A percentile compares a stretch with the other conserved stretches of the same genome.
phyloP scores from a whole-genome alignment of 2,113 vertebrate species.

The Pluvialis apricaria region DNA sequence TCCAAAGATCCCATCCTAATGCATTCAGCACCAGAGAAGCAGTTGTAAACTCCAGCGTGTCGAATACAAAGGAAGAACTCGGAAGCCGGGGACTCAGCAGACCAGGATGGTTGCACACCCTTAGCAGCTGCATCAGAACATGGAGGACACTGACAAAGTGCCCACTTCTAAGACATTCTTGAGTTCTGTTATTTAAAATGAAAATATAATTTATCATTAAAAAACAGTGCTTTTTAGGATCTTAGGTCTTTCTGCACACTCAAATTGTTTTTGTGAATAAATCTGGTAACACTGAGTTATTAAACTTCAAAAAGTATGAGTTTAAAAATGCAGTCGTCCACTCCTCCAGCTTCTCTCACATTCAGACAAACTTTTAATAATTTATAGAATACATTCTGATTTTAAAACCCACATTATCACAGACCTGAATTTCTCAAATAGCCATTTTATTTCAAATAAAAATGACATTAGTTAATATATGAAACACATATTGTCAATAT shows the following conservation, averaged over 20 bases:
- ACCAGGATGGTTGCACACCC: slow-evolving; percentile 88
- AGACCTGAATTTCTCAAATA: neutral
- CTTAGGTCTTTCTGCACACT: neutral
- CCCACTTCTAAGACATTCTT: slow-evolving; percentile 84
- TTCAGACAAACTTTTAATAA: neutral
- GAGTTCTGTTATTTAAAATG: slow-evolving; percentile 67
- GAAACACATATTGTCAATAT: neutral
- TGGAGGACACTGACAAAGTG: slow-evolving; percentile 84
- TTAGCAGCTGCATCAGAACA: slow-evolving; percentile 83
- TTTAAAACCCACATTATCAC: neutral
- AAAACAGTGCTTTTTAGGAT: neutral
- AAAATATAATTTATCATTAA: neutral
- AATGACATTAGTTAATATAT: neutral
- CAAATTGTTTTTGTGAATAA: neutral
- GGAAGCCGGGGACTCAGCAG: slow-evolving; percentile 76
- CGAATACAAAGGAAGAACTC: slow-evolving; percentile 72
- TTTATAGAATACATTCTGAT: neutral
- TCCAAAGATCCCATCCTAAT: slow-evolving; percentile 72
- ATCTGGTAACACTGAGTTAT: neutral
- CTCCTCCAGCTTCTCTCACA: neutral
- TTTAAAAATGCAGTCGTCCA: neutral
- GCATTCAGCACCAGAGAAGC: slow-evolving; percentile 81
- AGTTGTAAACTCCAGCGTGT: slow-evolving; percentile 68
- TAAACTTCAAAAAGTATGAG: neutral
- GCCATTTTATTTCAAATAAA: neutral